Evolutionary conservation across 1,140 invertebrate genomes (phyloP).

Genomic region (Chrysoperla carnea): DNA sequence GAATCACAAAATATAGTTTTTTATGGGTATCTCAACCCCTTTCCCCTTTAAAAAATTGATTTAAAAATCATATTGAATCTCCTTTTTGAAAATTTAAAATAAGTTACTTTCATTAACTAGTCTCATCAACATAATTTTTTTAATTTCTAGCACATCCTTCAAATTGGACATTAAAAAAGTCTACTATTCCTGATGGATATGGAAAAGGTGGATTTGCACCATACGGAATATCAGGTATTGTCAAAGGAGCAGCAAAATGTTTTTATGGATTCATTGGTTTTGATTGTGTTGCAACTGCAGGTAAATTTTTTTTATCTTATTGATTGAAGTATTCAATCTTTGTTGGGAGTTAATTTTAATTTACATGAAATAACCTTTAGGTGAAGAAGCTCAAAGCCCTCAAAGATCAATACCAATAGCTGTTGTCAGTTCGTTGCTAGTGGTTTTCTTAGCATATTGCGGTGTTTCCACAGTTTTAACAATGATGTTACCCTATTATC

Average conservation of each 20-base stretch:
- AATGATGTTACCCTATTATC: constrained; percentile 77
- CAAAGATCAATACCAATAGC: constrained; percentile 78
- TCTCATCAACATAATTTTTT: too few relatives aligned
- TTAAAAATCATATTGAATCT: too few relatives aligned
- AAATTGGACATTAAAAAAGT: neutral
- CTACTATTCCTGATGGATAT: constrained; percentile 17
- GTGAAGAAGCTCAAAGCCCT: constrained; percentile 75
- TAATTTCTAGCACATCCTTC: too few relatives aligned
- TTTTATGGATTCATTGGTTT: constrained; percentile 88
- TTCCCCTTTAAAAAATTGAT: too few relatives aligned
- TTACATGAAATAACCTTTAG: constrained; percentile 9
- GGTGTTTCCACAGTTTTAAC: constrained; percentile 74
- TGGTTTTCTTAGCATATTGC: constrained; percentile 77
- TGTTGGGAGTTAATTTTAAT: too few relatives aligned
- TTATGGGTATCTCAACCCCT: too few relatives aligned
- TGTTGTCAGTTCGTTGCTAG: constrained; percentile 62
- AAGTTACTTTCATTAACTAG: too few relatives aligned
- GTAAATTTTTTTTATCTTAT: constrained; percentile 8
- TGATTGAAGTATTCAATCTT: too few relatives aligned
- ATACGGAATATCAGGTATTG: constrained; percentile 59
- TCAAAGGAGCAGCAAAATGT: constrained; percentile 70
- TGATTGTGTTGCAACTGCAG: constrained; percentile 71
- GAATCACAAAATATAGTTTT: too few relatives aligned
- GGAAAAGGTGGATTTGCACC: constrained; percentile 67
- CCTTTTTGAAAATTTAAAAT: too few relatives aligned